Base-by-base conservation (phyloP, 2,113 vertebrate genomes). In the Bambusicola thoracicus region DNA sequence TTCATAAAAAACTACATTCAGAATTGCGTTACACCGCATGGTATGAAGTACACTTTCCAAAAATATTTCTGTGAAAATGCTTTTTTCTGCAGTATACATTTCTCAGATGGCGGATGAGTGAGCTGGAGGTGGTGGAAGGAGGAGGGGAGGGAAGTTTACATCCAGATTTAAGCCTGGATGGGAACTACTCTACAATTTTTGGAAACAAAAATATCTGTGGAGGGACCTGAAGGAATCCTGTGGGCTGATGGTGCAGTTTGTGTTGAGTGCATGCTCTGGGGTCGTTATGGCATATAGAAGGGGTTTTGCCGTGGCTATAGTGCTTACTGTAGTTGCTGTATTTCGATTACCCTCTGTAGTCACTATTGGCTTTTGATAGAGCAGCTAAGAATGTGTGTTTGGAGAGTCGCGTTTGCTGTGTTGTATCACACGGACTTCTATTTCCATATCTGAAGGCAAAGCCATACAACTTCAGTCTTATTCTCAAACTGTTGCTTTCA, bases 161-260 rank as follows among this genome's bases (percentile, higher is more conserved):
- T 65, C 41, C 78, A 48, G 86, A 59, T 91, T 74, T 8, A n/a
- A 94, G 80, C 62, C 74, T 81, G 87, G 41, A 53, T 86, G 95
- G 85, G 87, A 82, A 46, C 65, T 84, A 89, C 81, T 95, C 56
- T 59, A 91, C 87, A 94, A 69, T 89, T 95, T 96, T 93, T 94
- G 91, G 95, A 91, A 89, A 74, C 91, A 49, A 95, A 96, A 94
- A 95, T 94, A 94, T 73, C 96, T 69, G 21, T 73, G 91, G 91
- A 95, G 93, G 97, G 96, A 85, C 93, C 96, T 95, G 86, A 92
- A 94, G 92, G 96, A 96, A 97, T 96, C 91, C 96, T 95, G 86
- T 93, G 95, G 96, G 94, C 96, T 95, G 92, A 80, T 94, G 95
- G 96, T 90, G 94, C 96, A 63, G 94, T 85, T 85, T 91, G 87